These are phyloP conservation scores for Heliconius hewitsoni DNA, from an alignment of 1,140 invertebrate species.

Conservation along the genomic window DNA sequence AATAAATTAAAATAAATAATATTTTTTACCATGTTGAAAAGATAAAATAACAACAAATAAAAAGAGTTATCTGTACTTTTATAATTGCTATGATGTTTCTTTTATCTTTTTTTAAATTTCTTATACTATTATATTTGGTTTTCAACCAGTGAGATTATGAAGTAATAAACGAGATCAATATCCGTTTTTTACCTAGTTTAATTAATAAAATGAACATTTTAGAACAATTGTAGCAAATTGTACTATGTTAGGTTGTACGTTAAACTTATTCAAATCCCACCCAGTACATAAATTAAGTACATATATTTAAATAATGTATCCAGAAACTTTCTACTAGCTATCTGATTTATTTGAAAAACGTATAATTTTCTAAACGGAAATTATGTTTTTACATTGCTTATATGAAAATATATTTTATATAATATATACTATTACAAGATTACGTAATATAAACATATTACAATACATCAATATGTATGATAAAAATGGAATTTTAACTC, in stretches of 20 bases:
- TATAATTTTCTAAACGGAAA: background rate
- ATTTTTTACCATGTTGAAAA: background rate
- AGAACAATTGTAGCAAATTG: constrained; percentile 8
- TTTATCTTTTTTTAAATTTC: background rate
- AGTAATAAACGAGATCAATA: background rate
- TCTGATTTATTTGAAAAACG: background rate
- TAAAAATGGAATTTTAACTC: background rate
- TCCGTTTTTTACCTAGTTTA: background rate
- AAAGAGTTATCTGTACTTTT: background rate
- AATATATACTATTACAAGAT: background rate
- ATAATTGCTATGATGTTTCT: background rate
- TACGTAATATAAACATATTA: background rate
- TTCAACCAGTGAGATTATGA: background rate
- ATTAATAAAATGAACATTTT: constrained; percentile 1
- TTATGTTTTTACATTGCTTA: background rate
- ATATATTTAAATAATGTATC: constrained; percentile 6
- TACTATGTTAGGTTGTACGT: background rate
- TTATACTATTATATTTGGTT: background rate
- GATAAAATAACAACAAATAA: background rate
- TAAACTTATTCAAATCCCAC: constrained; percentile 2
- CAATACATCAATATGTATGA: background rate
- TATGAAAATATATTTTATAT: background rate
- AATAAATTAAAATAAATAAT: background rate
- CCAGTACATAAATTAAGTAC: constrained; percentile 14
- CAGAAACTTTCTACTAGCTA: background rate